Evolutionary conservation across 2,888 invertebrate genomes (phyloP).

Genomic region (Didymodactylos carnosus): DNA sequence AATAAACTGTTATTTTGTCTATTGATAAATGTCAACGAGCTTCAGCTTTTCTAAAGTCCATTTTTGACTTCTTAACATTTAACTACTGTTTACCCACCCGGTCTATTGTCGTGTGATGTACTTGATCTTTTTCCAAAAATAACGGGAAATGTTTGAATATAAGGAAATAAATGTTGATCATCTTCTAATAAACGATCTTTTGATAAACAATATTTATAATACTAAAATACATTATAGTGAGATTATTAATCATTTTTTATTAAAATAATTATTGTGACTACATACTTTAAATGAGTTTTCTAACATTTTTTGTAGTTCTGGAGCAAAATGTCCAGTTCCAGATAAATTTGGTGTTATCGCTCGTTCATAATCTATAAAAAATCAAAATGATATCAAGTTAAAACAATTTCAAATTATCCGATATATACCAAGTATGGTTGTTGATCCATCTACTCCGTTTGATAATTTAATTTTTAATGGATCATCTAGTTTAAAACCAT

Average conservation of each 20-base stretch:
- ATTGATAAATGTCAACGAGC: too few species aligned
- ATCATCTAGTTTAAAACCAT: not conserved
- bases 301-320: slow-evolving; percentile 10
- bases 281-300: slow-evolving; percentile 5
- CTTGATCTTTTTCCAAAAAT: not conserved
- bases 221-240: not conserved
- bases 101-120: not conserved
- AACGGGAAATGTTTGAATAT: not conserved
- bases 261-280: not conserved
- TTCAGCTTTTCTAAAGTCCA: too few species aligned
- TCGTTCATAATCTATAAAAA: not conserved
- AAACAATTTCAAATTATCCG: too few species aligned
- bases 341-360: not conserved
- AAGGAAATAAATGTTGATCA: not conserved
- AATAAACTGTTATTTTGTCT: too few species aligned
- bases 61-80: too few species aligned
- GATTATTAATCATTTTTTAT: not conserved
- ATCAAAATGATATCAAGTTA: too few species aligned
- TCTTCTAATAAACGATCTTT: not conserved
- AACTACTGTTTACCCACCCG: too few species aligned
- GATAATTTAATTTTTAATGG: not conserved
- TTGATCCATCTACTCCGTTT: not conserved
- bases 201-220: not conserved
- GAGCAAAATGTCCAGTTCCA: not conserved
- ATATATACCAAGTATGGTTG: too few species aligned